Evolutionary conservation across 2,888 invertebrate species (phyloP), one percentile per base, ranked within the genome.

Genomic region (Automeris io): DNA sequence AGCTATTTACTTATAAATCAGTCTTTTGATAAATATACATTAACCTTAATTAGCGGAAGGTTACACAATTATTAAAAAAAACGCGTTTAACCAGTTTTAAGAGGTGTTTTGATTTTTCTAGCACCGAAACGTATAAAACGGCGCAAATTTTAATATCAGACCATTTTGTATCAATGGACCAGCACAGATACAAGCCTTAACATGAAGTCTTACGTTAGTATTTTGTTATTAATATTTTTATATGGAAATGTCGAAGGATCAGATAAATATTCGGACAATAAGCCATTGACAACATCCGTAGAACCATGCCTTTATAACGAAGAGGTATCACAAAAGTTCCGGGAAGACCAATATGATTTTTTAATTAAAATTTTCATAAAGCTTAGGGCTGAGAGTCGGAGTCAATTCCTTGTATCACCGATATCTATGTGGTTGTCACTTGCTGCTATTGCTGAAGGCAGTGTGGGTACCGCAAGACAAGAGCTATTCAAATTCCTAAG

Each of bases 381-480:
- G 1, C 2, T 32, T 23, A 18, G 23, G 8, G n/a, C n/a, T 6
- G 18, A 12, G 5, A 37, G 22, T 2, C 11, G 23, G 2, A n/a
- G 31, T 7, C 31, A 32, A 32, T 37, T 23, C 23, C 23, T 16
- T 8, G 16, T 12, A 22, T 37, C 37, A 2, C 37, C 37, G 7
- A 4, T 37, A 13, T 37, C 37, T 18, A 23, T 32, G 18, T 37
- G 37, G 37, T 12, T 37, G 21, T 11, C 31, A 7, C 32, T 37
- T 16, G 37, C 37, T 8, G 37, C 37, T 18, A 31, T 37, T 22
- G 37, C 32, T 6, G 37, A 37, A n/a, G 37, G 34, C 7, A 25
- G 33, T 8, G 9, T 25, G 21, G 38, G 33, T 13, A 13, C 19
- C 5, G 38, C 33, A 23, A 33, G 33, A n/a, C 25, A 38, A 11